Evolutionary conservation across 2,113 vertebrate genomes (phyloP).

Genomic region (Toxostoma redivivum): DNA sequence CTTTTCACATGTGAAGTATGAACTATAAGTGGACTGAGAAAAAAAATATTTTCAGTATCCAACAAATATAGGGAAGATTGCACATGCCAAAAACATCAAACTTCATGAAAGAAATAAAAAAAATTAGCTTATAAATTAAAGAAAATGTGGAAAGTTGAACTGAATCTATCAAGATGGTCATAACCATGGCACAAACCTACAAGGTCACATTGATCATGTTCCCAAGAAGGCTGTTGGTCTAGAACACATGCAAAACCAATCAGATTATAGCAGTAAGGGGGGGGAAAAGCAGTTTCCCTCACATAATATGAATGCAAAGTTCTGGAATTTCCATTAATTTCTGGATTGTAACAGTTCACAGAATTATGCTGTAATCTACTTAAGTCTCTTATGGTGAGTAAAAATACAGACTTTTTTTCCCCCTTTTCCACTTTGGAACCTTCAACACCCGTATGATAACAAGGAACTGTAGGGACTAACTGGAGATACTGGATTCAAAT

Average conservation of each 20-base stretch:
- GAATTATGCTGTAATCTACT: background rate
- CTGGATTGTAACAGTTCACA: background rate
- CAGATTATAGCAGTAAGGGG: background rate
- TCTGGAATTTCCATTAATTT: background rate
- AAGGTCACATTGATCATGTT: background rate
- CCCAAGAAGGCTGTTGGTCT: background rate
- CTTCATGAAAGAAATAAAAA: background rate
- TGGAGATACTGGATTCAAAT: background rate
- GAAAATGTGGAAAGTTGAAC: background rate
- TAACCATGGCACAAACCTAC: background rate
- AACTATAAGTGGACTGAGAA: background rate
- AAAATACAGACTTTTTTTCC: background rate
- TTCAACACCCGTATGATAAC: background rate
- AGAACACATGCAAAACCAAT: background rate
- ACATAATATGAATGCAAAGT: background rate
- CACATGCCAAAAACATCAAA: background rate
- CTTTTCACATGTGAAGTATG: background rate
- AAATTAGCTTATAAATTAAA: background rate
- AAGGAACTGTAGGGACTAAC: background rate
- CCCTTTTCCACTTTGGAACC: background rate
- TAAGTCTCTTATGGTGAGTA: background rate
- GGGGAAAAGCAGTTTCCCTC: rapidly evolving
- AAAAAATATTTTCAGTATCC: background rate
- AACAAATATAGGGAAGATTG: background rate
- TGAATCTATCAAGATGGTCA: background rate